Percentiles rank a stretch among this genome's conserved stretches.
These are phyloP conservation scores for Azemiops feae DNA, from an alignment of 2,113 vertebrate species.

Conservation along the genomic window DNA sequence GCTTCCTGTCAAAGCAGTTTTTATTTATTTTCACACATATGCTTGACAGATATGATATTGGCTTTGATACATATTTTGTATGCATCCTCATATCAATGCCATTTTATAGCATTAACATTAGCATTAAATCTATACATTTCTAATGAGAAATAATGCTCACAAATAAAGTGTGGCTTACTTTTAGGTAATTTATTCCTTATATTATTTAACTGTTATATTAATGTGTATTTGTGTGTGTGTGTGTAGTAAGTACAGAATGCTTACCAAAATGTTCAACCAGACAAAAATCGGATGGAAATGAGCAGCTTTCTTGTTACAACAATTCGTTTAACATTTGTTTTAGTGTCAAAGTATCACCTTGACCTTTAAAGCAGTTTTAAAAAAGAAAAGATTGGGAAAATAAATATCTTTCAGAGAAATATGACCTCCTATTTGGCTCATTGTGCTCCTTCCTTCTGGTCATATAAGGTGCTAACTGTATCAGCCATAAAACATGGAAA, in stretches of 20 bases:
- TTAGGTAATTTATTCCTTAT: background rate
- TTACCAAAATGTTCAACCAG: background rate
- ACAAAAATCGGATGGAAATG: no score
- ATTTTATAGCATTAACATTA: background rate
- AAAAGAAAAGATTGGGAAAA: background rate
- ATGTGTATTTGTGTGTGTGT: background rate
- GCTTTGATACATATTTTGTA: slow-evolving; percentile 9
- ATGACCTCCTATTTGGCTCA: background rate
- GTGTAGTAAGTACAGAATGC: background rate
- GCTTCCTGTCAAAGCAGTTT: slow-evolving; percentile 9
- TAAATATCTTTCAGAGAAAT: background rate
- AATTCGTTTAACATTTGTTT: background rate
- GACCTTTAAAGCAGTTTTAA: background rate
- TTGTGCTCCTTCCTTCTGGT: background rate
- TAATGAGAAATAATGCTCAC: background rate
- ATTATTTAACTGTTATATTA: background rate
- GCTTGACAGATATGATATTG: slow-evolving; percentile 24
- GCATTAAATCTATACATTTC: background rate
- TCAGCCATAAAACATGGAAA: background rate
- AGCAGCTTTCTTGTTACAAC: background rate
- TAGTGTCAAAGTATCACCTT: background rate
- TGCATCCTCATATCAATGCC: slow-evolving; percentile 7
- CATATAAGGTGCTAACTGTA: background rate
- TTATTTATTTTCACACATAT: slow-evolving; percentile 4
- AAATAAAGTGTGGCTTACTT: background rate